These are phyloP conservation scores for Morone chrysops DNA, from an alignment of 2,113 vertebrate genomes.

Conservation along the genomic window DNA sequence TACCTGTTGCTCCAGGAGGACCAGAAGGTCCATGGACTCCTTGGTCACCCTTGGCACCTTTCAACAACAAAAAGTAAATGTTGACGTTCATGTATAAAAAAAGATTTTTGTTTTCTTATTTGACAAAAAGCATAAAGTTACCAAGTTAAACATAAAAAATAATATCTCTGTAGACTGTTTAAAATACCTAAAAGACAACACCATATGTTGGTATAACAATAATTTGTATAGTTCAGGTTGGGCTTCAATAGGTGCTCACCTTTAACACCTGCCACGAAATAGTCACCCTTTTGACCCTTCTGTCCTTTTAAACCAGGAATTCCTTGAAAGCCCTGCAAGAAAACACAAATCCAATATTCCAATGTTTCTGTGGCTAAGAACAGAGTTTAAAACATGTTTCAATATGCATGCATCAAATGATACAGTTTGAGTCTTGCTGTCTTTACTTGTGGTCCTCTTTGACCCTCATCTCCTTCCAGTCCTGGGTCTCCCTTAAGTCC, in stretches of 20 bases:
- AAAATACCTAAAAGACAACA: neutral
- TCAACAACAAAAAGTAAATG: conserved; percentile 10
- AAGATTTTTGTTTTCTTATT: neutral
- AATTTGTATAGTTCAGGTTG: neutral
- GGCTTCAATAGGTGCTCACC: conserved; percentile 45
- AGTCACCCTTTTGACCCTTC: conserved; percentile 75
- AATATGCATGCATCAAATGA: neutral
- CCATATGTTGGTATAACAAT: neutral
- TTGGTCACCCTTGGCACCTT: conserved; percentile 63
- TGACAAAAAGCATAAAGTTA: neutral
- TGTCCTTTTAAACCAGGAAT: conserved; percentile 54
- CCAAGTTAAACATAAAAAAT: neutral
- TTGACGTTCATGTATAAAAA: neutral
- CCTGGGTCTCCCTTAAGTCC: conserved; percentile 87
- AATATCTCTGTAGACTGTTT: neutral
- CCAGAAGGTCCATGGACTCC: conserved; percentile 83
- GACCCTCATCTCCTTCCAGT: conserved; percentile 45
- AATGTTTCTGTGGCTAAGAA: neutral
- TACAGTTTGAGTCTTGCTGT: neutral
- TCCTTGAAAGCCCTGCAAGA: conserved; percentile 65
- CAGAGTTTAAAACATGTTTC: neutral
- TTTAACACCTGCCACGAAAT: conserved; percentile 16
- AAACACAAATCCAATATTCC: neutral
- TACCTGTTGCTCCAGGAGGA: conserved; percentile 72
- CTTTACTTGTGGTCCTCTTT: conserved; percentile 56